Evolutionary conservation across 2,113 vertebrate species (phyloP).

Genomic region (Psilopsiagon aurifrons): DNA sequence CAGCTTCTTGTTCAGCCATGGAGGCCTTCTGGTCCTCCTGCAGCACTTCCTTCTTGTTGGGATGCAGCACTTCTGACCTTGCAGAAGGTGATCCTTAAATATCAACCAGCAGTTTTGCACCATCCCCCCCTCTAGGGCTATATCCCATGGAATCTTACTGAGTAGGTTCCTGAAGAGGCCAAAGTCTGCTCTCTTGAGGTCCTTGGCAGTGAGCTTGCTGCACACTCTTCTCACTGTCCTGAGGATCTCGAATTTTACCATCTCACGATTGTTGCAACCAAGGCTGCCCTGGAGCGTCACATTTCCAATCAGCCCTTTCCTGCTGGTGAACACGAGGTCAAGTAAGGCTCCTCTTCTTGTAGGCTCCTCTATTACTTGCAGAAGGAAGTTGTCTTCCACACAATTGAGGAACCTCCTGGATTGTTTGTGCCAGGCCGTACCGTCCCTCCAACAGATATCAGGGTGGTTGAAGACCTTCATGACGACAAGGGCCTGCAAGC

Average conservation of each 20-base stretch:
- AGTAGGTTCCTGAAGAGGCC: neutral
- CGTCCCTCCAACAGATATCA: neutral
- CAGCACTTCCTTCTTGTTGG: neutral
- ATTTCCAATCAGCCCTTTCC: neutral
- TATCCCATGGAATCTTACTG: neutral
- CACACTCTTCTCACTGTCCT: neutral
- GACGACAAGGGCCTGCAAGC: neutral
- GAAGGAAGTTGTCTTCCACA: neutral
- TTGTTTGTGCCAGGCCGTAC: neutral
- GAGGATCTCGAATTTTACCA: neutral
- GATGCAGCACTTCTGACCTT: neutral
- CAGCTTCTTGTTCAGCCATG: neutral
- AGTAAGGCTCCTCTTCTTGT: neutral
- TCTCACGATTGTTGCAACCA: neutral
- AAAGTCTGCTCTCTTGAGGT: neutral
- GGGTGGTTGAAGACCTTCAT: neutral
- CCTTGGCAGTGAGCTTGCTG: neutral
- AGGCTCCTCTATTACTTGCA: neutral
- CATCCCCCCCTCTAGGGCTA: neutral
- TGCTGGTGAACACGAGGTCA: neutral
- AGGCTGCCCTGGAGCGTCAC: neutral
- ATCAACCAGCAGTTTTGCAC: neutral
- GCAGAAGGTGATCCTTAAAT: neutral
- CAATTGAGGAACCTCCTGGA: neutral
- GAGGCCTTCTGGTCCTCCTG: neutral